These are phyloP conservation scores for Bombycilla garrulus DNA, from an alignment of 2,113 vertebrate species.

Conservation along the genomic window DNA sequence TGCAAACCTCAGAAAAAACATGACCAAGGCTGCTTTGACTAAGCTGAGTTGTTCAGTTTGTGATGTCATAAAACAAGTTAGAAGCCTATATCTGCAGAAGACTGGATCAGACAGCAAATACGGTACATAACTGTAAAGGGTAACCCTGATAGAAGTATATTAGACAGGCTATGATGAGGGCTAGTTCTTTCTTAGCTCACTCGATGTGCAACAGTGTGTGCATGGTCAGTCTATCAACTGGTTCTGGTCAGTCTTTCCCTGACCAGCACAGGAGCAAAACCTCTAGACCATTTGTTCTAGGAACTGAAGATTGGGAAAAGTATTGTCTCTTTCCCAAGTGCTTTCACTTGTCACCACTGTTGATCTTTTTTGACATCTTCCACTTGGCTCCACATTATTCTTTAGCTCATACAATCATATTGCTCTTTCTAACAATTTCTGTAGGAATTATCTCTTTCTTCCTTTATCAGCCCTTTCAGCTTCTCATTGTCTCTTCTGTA, in stretches of 20 bases:
- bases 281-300: rapidly evolving
- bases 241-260: not conserved
- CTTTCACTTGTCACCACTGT: rapidly evolving
- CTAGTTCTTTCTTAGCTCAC: not conserved
- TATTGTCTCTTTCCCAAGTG: not conserved
- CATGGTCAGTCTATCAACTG: rapidly evolving
- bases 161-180: not conserved
- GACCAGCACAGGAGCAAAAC: not conserved
- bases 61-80: not conserved
- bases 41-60: not conserved
- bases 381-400: not conserved
- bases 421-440: not conserved
- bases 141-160: not conserved
- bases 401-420: not conserved
- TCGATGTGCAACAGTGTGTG: rapidly evolving
- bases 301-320: not conserved
- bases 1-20: not conserved
- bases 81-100: not conserved
- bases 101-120: not conserved
- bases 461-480: not conserved
- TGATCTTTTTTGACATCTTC: not conserved
- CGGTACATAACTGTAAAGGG: not conserved
- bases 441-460: not conserved
- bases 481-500: not conserved
- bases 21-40: not conserved